A percentile compares a stretch with the other conserved stretches of the same genome.
phyloP scores from a whole-genome alignment of 2,888 invertebrate genomes.

The Heteromyza rotundicornis region DNA sequence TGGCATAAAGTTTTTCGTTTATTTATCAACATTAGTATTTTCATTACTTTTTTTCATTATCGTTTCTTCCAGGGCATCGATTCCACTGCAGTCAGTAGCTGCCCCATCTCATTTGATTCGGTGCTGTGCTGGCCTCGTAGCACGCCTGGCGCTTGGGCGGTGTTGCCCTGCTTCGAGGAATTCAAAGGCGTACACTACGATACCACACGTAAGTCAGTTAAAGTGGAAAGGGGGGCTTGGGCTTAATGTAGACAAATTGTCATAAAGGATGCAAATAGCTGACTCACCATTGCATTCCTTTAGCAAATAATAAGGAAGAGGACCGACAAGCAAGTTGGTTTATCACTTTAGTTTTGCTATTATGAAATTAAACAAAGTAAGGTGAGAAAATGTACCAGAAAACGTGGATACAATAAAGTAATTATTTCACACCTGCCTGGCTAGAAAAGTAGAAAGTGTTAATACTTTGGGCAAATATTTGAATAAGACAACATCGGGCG shows the following conservation, averaged over 20 bases:
- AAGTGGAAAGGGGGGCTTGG: background rate
- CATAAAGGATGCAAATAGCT: too few relatives aligned
- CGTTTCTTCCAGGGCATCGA: background rate
- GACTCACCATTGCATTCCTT: too few relatives aligned
- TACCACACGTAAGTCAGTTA: slow-evolving; percentile 73
- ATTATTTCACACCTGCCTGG: background rate
- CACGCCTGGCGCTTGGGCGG: slow-evolving; percentile 70
- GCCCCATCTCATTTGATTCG: slow-evolving; percentile 76
- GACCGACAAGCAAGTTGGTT: too few relatives aligned
- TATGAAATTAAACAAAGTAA: background rate
- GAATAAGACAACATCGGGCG: background rate
- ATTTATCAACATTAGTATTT: background rate
- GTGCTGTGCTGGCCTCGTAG: slow-evolving; percentile 87
- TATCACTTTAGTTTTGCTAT: too few relatives aligned
- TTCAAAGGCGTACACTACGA: slow-evolving; percentile 81
- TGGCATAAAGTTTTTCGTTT: background rate
- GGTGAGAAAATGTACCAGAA: background rate
- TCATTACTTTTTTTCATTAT: background rate
- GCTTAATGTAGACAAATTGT: background rate
- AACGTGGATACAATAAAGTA: background rate
- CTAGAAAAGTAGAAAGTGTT: background rate
- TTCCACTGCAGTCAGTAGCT: slow-evolving; percentile 48
- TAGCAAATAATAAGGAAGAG: too few relatives aligned
- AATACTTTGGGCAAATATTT: background rate
- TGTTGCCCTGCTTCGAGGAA: slow-evolving; percentile 80